Base-by-base conservation (phyloP, 2,888 invertebrate species). In the Sceliomorpha sp. region DNA sequence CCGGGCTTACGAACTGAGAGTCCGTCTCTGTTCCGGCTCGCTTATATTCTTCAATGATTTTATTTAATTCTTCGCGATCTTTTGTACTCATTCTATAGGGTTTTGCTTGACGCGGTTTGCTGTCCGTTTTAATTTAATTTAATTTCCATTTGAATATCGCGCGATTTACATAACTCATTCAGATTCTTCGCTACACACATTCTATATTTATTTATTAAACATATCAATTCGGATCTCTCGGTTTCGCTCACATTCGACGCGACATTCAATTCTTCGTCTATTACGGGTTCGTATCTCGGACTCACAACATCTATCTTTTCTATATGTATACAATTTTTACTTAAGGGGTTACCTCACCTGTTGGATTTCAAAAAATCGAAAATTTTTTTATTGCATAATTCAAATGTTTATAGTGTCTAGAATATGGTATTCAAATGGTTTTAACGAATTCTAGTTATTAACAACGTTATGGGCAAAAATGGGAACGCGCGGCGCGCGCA, bases 141-240 rank as follows among this genome's bases (percentile, higher is more conserved):
- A 32, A 50, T 50, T 1, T 50, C 50, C 50, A 50, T 39, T 2
- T 27, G 12, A 1, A 50, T 37, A 3, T 37, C 8, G 26, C 36
- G n/a, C 8, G 36, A 15, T 8, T 15, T 50, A 15, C 37, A 36
- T 8, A 50, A 27, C n/a, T 50, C 50, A 5, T 29, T 5, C 5
- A 50, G 7, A 37, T 29, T 50, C 5, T 20, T 24, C 9, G 55
- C 55, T 1, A n/a, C n/a, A n/a, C n/a, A n/a, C n/a, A n/a, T n/a
- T n/a, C n/a, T n/a, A n/a, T n/a, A n/a, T n/a, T n/a, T 36, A 60
- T 7, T 37, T 10, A 31, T 60, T 60, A 4, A 60, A 14, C 7
- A 51, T 20, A 20, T 36, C 7, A 17, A 60, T 40, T 34, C 17
- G 7, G 4, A 32, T 26, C 17, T 53, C 7, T 6, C 10, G 13